A percentile compares a stretch with the other conserved stretches of the same genome.
These are phyloP conservation scores for Radopholus similis DNA, from an alignment of 1,140 invertebrate genomes.

Conservation along the genomic window DNA sequence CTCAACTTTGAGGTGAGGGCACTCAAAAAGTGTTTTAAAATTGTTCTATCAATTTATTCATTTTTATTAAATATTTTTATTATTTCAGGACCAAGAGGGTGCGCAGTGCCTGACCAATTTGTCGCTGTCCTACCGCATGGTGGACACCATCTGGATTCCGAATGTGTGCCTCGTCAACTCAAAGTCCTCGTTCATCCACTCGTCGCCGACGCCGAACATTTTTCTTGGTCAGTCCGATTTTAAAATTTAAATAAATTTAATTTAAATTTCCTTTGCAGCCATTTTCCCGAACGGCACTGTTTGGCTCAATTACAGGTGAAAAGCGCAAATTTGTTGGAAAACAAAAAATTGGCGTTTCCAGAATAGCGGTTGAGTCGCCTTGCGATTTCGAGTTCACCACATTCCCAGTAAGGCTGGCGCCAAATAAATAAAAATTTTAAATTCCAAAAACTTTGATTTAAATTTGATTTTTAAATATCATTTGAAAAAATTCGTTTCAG, in stretches of 20 bases:
- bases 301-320: slow-evolving; percentile 56
- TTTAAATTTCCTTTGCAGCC: slow-evolving; percentile 11
- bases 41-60: slow-evolving; percentile 6
- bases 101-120: slow-evolving; percentile 58
- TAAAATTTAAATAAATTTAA: neutral
- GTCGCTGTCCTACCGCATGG: slow-evolving; percentile 57
- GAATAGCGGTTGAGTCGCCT: slow-evolving; percentile 55
- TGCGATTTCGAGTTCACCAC: slow-evolving; percentile 58
- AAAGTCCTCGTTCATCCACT: slow-evolving; percentile 51
- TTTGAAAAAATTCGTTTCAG: slow-evolving; percentile 23
- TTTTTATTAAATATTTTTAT: slow-evolving; percentile 6
- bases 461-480: slow-evolving; percentile 19
- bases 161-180: slow-evolving; percentile 45
- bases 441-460: no score
- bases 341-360: slow-evolving; percentile 7
- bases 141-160: slow-evolving; percentile 53
- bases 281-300: slow-evolving; percentile 59
- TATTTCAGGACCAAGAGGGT: slow-evolving; percentile 50
- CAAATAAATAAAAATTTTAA: neutral
- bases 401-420: slow-evolving; percentile 22
- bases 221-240: slow-evolving; percentile 34
- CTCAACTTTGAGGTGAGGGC: slow-evolving; percentile 46
- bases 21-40: slow-evolving; percentile 13
- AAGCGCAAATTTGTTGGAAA: no score
- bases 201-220: slow-evolving; percentile 58